Evolutionary conservation across 2,797 vertebrate genomes (phyloP).

Genomic region (Sternotherus odoratus): DNA sequence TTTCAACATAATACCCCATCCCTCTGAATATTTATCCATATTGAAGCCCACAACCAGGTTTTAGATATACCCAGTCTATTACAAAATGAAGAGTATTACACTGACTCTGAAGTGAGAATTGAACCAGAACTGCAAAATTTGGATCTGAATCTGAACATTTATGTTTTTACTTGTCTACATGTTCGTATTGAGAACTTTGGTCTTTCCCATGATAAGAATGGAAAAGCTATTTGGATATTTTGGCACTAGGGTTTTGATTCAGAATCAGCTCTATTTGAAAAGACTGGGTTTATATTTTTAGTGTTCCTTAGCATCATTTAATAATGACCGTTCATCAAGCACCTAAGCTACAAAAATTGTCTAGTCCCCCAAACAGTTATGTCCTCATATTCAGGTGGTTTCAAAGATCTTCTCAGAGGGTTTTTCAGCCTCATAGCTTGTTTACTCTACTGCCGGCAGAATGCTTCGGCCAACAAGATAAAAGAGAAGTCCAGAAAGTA

Average conservation of each 20-base stretch:
- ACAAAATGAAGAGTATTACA: not conserved
- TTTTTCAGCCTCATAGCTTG: not conserved
- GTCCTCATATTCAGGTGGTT: not conserved
- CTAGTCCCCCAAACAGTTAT: not conserved
- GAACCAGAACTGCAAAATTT: not conserved
- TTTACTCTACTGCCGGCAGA: slow-evolving; percentile 62
- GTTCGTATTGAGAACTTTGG: not conserved
- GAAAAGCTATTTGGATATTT: not conserved
- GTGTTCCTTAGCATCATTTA: not conserved
- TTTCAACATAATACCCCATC: not conserved
- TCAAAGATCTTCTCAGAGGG: not conserved
- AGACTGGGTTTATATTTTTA: not conserved
- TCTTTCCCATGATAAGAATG: too few relatives aligned
- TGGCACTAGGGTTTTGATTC: not conserved
- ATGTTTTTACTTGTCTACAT: not conserved
- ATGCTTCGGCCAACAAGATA: slow-evolving; percentile 83
- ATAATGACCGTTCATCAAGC: not conserved
- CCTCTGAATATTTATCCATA: slow-evolving; percentile 38
- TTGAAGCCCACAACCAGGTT: not conserved
- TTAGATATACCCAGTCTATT: not conserved
- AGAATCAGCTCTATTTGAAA: not conserved
- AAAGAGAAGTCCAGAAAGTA: slow-evolving; percentile 88
- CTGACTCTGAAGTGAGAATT: not conserved
- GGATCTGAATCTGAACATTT: too few relatives aligned
- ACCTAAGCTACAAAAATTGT: not conserved